phyloP scores from a whole-genome alignment of 2,113 vertebrate species.

The Nipponia nippon region DNA sequence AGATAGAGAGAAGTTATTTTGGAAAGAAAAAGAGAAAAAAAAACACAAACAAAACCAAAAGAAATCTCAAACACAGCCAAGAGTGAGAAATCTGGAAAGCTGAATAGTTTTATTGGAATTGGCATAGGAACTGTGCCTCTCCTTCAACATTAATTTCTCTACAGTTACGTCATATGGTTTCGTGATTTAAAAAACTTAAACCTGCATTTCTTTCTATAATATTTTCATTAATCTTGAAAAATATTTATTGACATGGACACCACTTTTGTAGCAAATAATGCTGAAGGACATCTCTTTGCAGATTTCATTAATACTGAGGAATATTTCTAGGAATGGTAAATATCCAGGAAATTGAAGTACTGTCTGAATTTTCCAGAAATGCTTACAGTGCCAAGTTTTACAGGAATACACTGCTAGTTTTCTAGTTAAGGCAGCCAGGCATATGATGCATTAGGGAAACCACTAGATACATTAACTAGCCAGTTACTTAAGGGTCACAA shows the following conservation, averaged over 20 bases:
- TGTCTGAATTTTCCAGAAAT: constrained; percentile 20
- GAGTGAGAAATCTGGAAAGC: background rate
- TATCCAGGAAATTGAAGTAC: constrained; percentile 36
- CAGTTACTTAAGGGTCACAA: background rate
- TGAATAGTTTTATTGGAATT: background rate
- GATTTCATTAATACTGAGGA: constrained; percentile 5
- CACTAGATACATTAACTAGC: background rate
- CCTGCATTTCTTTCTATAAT: background rate
- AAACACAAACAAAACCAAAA: accelerated
- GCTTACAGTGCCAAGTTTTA: constrained; percentile 32
- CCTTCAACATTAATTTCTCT: background rate
- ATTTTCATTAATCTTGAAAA: background rate
- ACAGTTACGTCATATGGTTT: background rate
- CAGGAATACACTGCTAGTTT: constrained; percentile 15
- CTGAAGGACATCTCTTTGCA: background rate
- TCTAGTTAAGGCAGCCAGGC: background rate
- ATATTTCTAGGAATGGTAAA: constrained; percentile 43
- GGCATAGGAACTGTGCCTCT: background rate
- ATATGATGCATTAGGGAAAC: background rate
- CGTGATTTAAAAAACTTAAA: background rate
- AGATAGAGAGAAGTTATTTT: background rate
- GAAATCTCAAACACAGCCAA: background rate
- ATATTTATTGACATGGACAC: background rate
- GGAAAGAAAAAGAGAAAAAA: background rate
- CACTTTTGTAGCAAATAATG: background rate